These are phyloP conservation scores for Orussus abietinus DNA, from an alignment of 1,140 invertebrate species.

Conservation along the genomic window DNA sequence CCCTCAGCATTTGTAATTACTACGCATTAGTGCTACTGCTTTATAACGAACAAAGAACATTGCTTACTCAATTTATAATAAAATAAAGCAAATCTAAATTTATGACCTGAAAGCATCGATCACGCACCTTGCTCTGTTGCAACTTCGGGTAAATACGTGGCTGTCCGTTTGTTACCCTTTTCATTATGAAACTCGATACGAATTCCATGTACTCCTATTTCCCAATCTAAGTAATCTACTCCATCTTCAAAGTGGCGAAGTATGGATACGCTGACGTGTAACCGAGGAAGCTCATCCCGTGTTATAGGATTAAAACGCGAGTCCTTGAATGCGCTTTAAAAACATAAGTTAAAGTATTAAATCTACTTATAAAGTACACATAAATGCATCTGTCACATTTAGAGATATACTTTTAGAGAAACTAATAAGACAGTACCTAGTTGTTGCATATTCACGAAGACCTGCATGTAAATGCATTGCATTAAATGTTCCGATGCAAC, in stretches of 20 bases:
- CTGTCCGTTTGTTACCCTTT: constrained; percentile 90
- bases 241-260: constrained; percentile 95
- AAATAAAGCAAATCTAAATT: too few relatives aligned
- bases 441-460: constrained; percentile 92
- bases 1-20: too few relatives aligned
- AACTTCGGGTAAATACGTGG: constrained; percentile 97
- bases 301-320: constrained; percentile 94
- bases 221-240: constrained; percentile 93
- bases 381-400: too few relatives aligned
- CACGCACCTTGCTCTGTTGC: constrained; percentile 90
- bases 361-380: too few relatives aligned
- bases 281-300: constrained; percentile 85
- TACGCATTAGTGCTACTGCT: too few relatives aligned
- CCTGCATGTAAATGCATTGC: constrained; percentile 89
- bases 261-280: constrained; percentile 95
- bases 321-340: constrained; percentile 90
- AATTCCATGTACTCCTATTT: constrained; percentile 95
- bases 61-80: too few relatives aligned
- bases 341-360: too few relatives aligned
- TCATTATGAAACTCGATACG: constrained; percentile 97
- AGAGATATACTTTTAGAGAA: too few relatives aligned
- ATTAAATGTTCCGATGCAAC: constrained; percentile 95
- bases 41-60: too few relatives aligned
- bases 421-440: constrained; percentile 60
- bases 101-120: too few relatives aligned